Evolutionary conservation across 2,888 invertebrate species (phyloP), one percentile per base, ranked within the genome.

Genomic region (Acrobasis suavella): DNA sequence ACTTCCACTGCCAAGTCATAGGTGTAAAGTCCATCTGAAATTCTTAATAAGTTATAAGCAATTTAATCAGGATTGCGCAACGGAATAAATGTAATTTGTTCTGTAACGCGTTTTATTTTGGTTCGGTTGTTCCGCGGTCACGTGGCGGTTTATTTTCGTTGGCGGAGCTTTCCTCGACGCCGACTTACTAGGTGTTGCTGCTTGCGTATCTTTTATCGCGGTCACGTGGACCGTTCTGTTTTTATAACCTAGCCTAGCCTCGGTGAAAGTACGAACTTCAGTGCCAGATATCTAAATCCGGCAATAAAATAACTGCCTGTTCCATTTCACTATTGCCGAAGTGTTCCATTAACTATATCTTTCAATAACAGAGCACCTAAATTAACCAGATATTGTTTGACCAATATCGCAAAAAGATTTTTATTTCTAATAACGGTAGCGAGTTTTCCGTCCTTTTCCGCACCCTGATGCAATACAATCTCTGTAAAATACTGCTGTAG

Each of bases 141-240:
- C 88, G 86, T 81, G 86, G 63, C 17, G 62, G 78, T 83, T 85
- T 88, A 87, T 89, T 87, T 89, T 83, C 71, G 80, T 73, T 72
- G 68, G 72, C 65, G 66, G 72, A 80, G 76, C 76, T 77, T 70
- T 69, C 71, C 67, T 67, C 64, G 60, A 60, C 56, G 39, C 63
- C 12, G 50, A 42, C 37, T 54, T 52, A 39, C 60, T 60, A 38
- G 50, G 50, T 50, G 16, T 50, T 42, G 55, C n/a, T 15, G 50
- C 59, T 59, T 59, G 56, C 56, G 56, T 56, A 56, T 56, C 56
- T 56, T 22, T 60, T 38, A 60, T 60, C 50, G 37, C 32, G 37
- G 38, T 59, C 59, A 59, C 59, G 59, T 59, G 59, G 52, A 8
- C 15, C 49, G 16, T 17, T 58, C 46, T 50, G 22, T 59, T 60